Conservation (phyloP, 2,888 invertebrate genomes). For the Pyrrhosoma nymphula region DNA sequence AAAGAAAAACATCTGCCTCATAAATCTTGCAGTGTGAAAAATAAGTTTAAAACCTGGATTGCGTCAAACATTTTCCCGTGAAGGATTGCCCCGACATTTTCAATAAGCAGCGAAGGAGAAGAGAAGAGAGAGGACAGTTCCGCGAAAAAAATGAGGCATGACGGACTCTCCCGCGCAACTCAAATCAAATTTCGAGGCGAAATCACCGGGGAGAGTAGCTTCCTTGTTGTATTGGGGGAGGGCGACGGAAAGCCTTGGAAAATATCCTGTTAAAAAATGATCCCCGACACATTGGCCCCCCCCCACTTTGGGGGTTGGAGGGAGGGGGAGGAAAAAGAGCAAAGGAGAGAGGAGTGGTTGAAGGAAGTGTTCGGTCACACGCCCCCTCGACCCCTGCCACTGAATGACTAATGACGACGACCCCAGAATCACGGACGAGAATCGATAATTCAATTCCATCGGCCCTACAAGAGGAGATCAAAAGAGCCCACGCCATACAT, state of each 20-base stretch:
- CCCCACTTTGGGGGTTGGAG: too few species aligned
- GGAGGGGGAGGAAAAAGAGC: background rate
- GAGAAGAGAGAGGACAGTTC: too few species aligned
- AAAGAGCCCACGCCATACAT: too few species aligned
- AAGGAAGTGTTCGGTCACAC: background rate
- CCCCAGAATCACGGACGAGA: background rate
- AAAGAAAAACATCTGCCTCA: too few species aligned
- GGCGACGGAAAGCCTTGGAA: background rate
- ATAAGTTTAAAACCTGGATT: too few species aligned
- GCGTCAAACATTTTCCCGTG: too few species aligned
- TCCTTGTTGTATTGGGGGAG: background rate
- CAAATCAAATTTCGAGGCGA: background rate
- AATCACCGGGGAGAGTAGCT: background rate
- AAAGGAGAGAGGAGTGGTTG: background rate
- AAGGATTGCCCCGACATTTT: too few species aligned
- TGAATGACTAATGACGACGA: conserved; percentile 12
- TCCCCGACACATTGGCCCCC: background rate
- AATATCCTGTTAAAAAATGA: conserved; percentile 3
- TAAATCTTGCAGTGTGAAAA: too few species aligned
- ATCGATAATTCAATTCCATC: conserved; percentile 16
- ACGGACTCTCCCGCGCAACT: background rate
- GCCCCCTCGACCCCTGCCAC: background rate
- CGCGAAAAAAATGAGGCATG: background rate
- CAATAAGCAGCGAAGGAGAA: too few species aligned
- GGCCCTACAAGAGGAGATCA: too few species aligned